Evolutionary conservation across 2,113 vertebrate species (phyloP), one percentile per base, ranked within the genome.

Genomic region (Labrus mixtus): DNA sequence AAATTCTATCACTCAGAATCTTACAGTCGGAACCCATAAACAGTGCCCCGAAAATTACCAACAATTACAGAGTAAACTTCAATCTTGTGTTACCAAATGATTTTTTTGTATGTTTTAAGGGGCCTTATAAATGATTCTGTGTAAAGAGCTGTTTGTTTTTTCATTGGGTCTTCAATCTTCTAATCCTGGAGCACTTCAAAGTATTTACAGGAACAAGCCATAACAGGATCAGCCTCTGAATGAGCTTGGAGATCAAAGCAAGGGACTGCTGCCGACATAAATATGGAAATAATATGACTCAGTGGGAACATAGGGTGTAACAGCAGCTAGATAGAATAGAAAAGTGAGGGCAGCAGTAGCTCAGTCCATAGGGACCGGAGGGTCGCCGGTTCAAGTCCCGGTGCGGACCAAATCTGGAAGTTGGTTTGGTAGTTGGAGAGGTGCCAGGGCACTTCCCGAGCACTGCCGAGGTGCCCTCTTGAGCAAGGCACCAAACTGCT

Each of bases 191-290:
- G 78, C 68, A 86, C 82, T 89, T 91, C 81, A 87, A 92, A 92
- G 86, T 91, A 90, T 92, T 92, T 92, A 91, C 91, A 89, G 82
- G 82, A 91, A 87, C 85, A 80, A 89, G 91, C 87, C 87, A 89
- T 90, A 90, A 90, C 87, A 90, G 82, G 88, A 91, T 90, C 90
- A 81, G 76, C 41, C 88, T 88, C 85, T 55, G 89, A 91, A 87
- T 83, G 78, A 69, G 77, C 68, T 80, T n/a, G 36, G 13, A 79
- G 83, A 89, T 89, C 88, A 93, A 92, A 93, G 88, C 16, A 5
- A 66, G 79, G 66, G 68, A 79, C 79, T 77, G 85, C 71, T 74
- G 82, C 84, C 54, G 89, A 88, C 83, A 79, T 92, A 90, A 93
- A 92, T 90, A 90, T 92, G 86, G 88, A 90, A 93, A 90, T 87